These are phyloP conservation scores for Oryctes rhinoceros DNA, from an alignment of 1,140 invertebrate species.

Conservation along the genomic window DNA sequence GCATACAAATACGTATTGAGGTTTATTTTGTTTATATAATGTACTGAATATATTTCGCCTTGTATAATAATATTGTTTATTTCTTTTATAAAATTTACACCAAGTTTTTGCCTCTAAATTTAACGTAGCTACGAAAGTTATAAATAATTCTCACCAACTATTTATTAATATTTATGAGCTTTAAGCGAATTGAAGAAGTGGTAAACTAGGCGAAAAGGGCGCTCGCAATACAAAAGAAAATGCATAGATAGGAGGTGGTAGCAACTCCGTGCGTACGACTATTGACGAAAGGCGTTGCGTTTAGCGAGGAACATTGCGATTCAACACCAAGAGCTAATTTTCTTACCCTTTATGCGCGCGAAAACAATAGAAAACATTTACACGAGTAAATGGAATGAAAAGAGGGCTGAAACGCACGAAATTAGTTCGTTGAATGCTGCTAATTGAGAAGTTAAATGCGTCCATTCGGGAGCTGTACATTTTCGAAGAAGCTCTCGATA, in stretches of 20 bases:
- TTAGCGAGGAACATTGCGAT: slow-evolving; percentile 18
- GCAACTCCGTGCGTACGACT: not conserved
- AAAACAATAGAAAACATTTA: slow-evolving; percentile 38
- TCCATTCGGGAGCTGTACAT: not conserved
- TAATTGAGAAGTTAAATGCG: slow-evolving; percentile 11
- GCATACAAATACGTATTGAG: slow-evolving; percentile 24
- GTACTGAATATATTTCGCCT: not conserved
- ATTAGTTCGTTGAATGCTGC: slow-evolving; percentile 12
- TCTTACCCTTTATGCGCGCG: slow-evolving; percentile 20
- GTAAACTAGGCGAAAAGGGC: not conserved
- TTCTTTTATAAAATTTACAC: too few relatives aligned
- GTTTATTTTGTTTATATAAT: slow-evolving; percentile 38
- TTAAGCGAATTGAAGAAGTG: not conserved
- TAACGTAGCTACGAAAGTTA: too few relatives aligned
- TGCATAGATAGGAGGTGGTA: not conserved
- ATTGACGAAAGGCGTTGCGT: slow-evolving; percentile 20
- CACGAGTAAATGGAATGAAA: slow-evolving; percentile 27
- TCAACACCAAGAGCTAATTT: slow-evolving; percentile 32
- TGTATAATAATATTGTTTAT: too few relatives aligned
- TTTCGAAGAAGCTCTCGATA: too few relatives aligned
- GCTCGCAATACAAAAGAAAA: not conserved
- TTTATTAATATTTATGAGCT: not conserved
- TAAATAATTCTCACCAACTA: too few relatives aligned
- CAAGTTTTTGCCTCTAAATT: too few relatives aligned
- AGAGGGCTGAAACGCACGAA: slow-evolving; percentile 21